phyloP scores from a whole-genome alignment of 1,140 invertebrate genomes.

The Philaenus spumarius region DNA sequence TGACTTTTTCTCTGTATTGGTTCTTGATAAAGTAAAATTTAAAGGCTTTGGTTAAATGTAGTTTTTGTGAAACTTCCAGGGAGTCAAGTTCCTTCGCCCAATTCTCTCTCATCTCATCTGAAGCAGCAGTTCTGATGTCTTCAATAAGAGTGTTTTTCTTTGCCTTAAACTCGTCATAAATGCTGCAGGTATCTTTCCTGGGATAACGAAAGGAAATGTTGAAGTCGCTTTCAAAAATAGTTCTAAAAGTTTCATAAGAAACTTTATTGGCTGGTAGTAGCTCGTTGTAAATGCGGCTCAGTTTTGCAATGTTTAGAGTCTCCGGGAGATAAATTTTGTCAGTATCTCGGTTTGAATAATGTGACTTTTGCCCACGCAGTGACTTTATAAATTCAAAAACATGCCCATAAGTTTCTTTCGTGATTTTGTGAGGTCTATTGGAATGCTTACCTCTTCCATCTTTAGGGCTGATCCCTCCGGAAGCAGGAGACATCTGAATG shows the following conservation, averaged over 20 bases:
- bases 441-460: neutral
- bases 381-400: neutral
- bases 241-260: conserved; percentile 15
- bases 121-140: neutral
- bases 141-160: neutral
- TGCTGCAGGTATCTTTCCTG: conserved; percentile 18
- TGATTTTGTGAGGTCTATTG: neutral
- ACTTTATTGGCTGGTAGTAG: conserved; percentile 1
- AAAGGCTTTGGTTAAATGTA: conserved; percentile 13
- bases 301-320: neutral
- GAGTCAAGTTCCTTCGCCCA: neutral
- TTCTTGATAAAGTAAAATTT: conserved; percentile 17
- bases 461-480: neutral
- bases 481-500: neutral
- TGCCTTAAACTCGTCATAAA: neutral
- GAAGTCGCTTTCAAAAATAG: conserved; percentile 14
- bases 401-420: neutral
- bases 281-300: conserved; percentile 27
- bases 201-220: conserved; percentile 19
- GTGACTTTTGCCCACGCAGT: neutral
- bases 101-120: conserved; percentile 5
- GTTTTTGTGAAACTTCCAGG: neutral
- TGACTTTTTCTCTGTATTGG: neutral
- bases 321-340: conserved; percentile 4
- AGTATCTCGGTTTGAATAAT: neutral